Conservation (phyloP, 2,113 vertebrate species). For the Camelus dromedarius region DNA sequence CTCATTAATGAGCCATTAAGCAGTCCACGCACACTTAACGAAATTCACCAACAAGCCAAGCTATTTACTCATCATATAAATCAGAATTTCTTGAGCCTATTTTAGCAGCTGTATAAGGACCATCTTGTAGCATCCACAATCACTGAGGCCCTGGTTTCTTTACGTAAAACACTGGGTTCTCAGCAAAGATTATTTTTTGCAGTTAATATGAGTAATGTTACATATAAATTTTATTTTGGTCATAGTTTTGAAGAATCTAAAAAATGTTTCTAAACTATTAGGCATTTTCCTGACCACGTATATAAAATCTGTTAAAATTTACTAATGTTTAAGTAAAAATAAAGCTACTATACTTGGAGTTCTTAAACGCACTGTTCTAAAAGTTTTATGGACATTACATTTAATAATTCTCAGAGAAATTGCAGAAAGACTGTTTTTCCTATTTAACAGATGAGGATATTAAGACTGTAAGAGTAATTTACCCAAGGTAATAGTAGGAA, state of each 20-base stretch:
- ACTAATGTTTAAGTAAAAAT: constrained; percentile 11
- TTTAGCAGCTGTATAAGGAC: neutral
- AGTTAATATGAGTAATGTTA: neutral
- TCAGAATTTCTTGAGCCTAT: neutral
- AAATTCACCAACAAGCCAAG: neutral
- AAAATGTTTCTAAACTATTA: neutral
- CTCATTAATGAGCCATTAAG: neutral
- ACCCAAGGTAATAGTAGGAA: neutral
- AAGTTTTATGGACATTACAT: neutral
- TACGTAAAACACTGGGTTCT: neutral
- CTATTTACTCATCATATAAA: neutral
- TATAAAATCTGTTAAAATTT: constrained; percentile 12
- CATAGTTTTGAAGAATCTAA: neutral
- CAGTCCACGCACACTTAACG: neutral
- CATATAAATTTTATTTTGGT: neutral
- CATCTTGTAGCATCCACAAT: neutral
- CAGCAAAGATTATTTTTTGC: neutral
- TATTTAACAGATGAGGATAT: constrained; percentile 28
- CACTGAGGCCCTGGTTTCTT: neutral
- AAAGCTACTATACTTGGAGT: neutral
- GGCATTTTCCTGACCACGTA: constrained; percentile 2
- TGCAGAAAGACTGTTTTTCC: neutral
- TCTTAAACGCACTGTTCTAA: neutral
- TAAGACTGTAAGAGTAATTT: neutral
- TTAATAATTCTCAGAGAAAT: constrained; percentile 46